Conservation (phyloP, 1,140 invertebrate genomes). For the Ips nitidus region DNA sequence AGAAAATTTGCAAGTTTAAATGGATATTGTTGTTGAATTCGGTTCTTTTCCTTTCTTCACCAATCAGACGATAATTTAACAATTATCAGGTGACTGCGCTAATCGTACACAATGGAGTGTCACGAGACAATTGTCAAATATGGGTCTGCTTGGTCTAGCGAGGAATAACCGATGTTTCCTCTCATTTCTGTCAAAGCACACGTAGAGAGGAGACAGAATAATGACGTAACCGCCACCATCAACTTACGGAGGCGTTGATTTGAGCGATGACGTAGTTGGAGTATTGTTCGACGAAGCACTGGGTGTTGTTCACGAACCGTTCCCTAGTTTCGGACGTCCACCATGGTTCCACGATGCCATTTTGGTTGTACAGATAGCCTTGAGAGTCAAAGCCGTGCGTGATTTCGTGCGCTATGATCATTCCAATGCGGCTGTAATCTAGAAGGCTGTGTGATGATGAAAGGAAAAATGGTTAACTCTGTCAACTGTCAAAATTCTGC, state of each 20-base stretch:
- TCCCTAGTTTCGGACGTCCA: conserved; percentile 54
- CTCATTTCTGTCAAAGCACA: too few species aligned
- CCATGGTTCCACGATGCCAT: conserved; percentile 49
- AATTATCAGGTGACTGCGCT: too few species aligned
- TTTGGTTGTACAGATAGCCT: conserved; percentile 59
- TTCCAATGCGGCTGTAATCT: conserved; percentile 60
- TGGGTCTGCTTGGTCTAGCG: too few species aligned
- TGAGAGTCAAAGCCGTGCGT: conserved; percentile 62
- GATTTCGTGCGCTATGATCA: conserved; percentile 63
- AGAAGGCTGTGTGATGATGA: conserved; percentile 36
- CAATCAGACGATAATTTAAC: too few species aligned
- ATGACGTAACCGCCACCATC: too few species aligned
- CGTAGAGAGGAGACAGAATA: too few species aligned
- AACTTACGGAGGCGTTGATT: conserved; percentile 53
- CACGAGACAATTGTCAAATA: too few species aligned
- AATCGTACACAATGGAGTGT: too few species aligned
- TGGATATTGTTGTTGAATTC: too few species aligned
- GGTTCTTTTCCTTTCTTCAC: too few species aligned
- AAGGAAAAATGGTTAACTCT: background rate
- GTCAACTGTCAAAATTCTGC: conserved; percentile 7
- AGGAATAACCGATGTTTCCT: too few species aligned
- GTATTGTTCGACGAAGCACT: conserved; percentile 67
- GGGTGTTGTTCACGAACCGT: conserved; percentile 57
- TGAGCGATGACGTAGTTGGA: conserved; percentile 55
- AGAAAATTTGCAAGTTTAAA: too few species aligned